A percentile compares a stretch with the other conserved stretches of the same genome.
phyloP scores from a whole-genome alignment of 2,113 vertebrate species.

The Ameiurus melas region DNA sequence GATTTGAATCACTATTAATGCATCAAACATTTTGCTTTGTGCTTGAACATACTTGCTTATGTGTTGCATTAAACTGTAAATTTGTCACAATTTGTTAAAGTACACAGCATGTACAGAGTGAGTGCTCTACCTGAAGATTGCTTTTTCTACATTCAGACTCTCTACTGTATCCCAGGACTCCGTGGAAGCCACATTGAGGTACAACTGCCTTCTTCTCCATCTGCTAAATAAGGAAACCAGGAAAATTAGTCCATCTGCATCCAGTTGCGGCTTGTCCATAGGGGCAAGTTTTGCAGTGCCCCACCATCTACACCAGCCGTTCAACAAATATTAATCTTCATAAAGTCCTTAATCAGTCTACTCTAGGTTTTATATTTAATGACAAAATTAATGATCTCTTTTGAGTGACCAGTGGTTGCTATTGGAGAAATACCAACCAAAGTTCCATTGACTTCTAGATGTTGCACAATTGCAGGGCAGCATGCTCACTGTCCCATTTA shows the following conservation, averaged over 20 bases:
- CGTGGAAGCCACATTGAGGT: conserved; percentile 23
- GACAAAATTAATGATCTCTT: no score
- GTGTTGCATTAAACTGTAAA: neutral
- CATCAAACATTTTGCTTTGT: neutral
- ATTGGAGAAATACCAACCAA: no score
- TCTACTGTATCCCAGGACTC: conserved; percentile 45
- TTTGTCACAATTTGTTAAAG: neutral
- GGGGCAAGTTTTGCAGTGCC: neutral
- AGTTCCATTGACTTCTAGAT: no score
- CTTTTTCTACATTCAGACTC: conserved; percentile 22
- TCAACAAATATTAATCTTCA: neutral
- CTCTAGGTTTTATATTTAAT: neutral
- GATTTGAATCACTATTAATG: neutral
- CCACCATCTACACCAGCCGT: neutral
- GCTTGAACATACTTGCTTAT: neutral
- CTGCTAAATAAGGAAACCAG: conserved; percentile 14
- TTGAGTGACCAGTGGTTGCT: no score
- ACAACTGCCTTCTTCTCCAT: conserved; percentile 15
- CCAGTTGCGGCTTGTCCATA: neutral
- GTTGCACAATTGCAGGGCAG: no score
- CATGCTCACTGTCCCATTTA: no score
- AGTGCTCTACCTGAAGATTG: conserved; percentile 19
- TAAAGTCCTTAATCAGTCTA: neutral
- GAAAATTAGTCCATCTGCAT: neutral
- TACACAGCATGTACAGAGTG: neutral